Base-by-base conservation (phyloP, 2,888 invertebrate species). In the Drosophila austrosaltans region DNA sequence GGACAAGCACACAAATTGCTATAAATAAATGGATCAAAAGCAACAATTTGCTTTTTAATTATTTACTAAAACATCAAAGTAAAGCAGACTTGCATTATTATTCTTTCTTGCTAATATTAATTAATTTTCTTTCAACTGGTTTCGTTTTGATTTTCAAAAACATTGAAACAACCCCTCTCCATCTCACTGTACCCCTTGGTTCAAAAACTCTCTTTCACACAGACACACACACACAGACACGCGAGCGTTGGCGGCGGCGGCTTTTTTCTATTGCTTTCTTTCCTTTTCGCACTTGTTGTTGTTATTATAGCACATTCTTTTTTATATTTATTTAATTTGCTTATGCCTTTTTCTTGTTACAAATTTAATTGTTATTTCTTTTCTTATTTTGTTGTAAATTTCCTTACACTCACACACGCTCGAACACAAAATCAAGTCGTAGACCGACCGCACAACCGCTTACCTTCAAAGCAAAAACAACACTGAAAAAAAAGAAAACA, bases 121-220 rank as follows among this genome's bases (percentile, higher is more conserved):
- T 53, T 8, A 7, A 48, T 48, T 63, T 59, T 2, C 69, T 20
- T 42, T 20, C 36, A 32, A 48, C 22, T 20, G 20, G 61, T 32
- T 61, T 70, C 53, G 72, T 66, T 60, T 66, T 58, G 65, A 81
- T 73, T 82, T 83, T 78, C 63, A 54, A n/a, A 39, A 78, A 74
- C 76, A 72, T 71, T 71, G 61, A 58, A 32, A 66, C 66, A 72
- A 72, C 72, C 73, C 16, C 61, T 54, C 53, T 54, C 40, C 40
- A n/a, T n/a, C n/a, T 30, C 30, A 22, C 28, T 39, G 39, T 57
- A 32, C 22, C 48, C 30, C 53, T 62, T 25, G 48, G 48, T 48
- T 53, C 53, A 61, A 58, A 69, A 36, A 66, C 73, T 56, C 56
- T 56, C 32, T 56, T 68, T 61, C 69, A 48, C 63, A 60, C 66